Conservation (phyloP, 2,797 vertebrate genomes). For the Cyclura pinguis region DNA sequence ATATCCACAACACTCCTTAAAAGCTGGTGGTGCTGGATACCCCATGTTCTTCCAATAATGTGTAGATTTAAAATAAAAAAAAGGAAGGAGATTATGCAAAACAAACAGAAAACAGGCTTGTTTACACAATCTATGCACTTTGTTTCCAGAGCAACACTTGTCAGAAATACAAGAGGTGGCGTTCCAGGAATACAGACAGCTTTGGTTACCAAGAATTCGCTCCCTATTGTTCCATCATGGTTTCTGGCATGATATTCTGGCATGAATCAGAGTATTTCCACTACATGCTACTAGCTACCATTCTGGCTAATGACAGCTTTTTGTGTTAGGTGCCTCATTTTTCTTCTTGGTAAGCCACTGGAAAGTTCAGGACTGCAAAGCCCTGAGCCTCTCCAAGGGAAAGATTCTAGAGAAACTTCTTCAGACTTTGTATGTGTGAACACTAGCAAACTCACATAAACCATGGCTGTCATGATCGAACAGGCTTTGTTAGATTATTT, state of each 20-base stretch:
- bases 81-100: not conserved
- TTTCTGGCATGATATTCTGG: not conserved
- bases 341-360: constrained; percentile 51
- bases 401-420: constrained; percentile 51
- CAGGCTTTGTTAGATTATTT: not conserved
- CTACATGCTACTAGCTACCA: constrained; percentile 54
- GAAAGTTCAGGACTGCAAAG: constrained; percentile 50
- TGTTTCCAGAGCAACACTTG: not conserved
- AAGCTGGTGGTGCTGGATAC: too few species aligned
- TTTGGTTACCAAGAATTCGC: not conserved
- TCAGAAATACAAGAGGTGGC: not conserved
- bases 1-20: not conserved
- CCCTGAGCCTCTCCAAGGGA: constrained; percentile 44
- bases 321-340: too few species aligned
- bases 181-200: not conserved
- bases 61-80: not conserved
- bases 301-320: constrained; percentile 7
- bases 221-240: not conserved
- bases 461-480: not conserved
- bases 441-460: not conserved
- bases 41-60: not conserved
- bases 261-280: not conserved
- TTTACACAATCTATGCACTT: not conserved
- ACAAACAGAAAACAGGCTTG: not conserved
- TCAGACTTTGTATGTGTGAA: constrained; percentile 46